phyloP scores from a whole-genome alignment of 2,888 invertebrate genomes.

The Rhagophthalmus giganteus region DNA sequence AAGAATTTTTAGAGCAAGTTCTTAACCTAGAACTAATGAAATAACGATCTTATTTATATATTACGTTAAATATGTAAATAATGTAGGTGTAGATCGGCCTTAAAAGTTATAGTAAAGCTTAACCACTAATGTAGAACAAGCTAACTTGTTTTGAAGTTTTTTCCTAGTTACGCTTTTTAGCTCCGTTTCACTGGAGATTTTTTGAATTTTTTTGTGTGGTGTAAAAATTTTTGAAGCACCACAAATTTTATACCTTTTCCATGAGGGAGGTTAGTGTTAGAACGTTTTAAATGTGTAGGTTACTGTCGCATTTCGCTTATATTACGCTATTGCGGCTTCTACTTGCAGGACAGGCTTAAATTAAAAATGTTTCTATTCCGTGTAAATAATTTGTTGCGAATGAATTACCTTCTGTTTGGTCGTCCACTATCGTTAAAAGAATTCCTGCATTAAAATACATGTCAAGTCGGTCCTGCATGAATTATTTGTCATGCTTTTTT shows the following conservation, averaged over 20 bases:
- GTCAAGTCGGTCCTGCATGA: constrained; percentile 4
- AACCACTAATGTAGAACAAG: not conserved
- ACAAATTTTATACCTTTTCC: constrained; percentile 63
- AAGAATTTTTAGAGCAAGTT: too few species aligned
- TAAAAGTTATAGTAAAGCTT: constrained; percentile 2
- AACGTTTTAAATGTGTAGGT: constrained; percentile 29
- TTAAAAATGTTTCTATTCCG: not conserved
- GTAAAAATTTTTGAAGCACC: constrained; percentile 53
- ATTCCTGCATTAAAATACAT: not conserved
- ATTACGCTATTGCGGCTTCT: constrained; percentile 27
- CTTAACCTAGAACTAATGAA: too few species aligned
- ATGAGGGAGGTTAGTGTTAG: constrained; percentile 51
- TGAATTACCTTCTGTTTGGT: constrained; percentile 1
- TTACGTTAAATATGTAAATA: too few species aligned
- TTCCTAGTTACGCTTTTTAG: constrained; percentile 21
- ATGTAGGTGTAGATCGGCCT: too few species aligned
- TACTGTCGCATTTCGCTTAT: constrained; percentile 31
- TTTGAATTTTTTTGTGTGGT: constrained; percentile 41
- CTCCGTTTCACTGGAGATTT: constrained; percentile 11
- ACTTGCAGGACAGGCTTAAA: constrained; percentile 18
- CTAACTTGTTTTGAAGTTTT: too few species aligned
- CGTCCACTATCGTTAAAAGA: not conserved
- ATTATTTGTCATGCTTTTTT: constrained; percentile 2
- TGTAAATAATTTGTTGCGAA: constrained; percentile 5
- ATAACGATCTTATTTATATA: too few species aligned